Base-by-base conservation (phyloP, 2,113 vertebrate species). In the Hydrolagus affinis region DNA sequence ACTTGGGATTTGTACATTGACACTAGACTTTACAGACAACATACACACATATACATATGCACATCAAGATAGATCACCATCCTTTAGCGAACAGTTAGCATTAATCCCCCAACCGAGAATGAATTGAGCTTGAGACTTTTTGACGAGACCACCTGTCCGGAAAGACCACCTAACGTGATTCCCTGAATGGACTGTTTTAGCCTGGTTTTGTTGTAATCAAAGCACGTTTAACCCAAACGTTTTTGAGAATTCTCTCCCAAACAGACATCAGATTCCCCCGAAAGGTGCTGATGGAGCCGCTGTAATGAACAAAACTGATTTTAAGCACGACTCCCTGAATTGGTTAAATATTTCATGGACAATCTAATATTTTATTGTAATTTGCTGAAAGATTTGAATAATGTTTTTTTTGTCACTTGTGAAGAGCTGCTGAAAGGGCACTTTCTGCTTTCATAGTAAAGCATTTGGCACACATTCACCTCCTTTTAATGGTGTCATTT, bases 401-500 rank as follows among this genome's bases (percentile, higher is more conserved):
- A 83, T 83, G 62, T 83, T 83, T 83, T 83, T 62, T 64, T 83
- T 28, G 12, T 64, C 60, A 68, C 62, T 83, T 83, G 62, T 30
- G 28, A 83, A 83, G 66, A 83, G 60, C 78, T 83, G 78, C 78
- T 83, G 78, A 83, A 66, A 32, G 78, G 78, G 78, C 78, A 83
- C 60, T 83, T 80, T 80, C 77, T 80, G 59, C 59, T 80, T 23
- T 60, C 23, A 17, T 83, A 83, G 25, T 83, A 83, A 83, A 83
- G 66, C 60, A 83, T 32, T 83, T 83, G 78, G 78, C 62, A 83
- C 78, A 32, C 78, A 21, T 83, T 68, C 78, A 83, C 78, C 78
- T 83, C 44, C 72, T 74, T 83, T 83, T 83, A 66, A 83, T 83
- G 78, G 78, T 83, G 78, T 83, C 78, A 83, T 68, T 83, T 83